Evolutionary conservation across 2,797 vertebrate species (phyloP).

Genomic region (Valencia hispanica): DNA sequence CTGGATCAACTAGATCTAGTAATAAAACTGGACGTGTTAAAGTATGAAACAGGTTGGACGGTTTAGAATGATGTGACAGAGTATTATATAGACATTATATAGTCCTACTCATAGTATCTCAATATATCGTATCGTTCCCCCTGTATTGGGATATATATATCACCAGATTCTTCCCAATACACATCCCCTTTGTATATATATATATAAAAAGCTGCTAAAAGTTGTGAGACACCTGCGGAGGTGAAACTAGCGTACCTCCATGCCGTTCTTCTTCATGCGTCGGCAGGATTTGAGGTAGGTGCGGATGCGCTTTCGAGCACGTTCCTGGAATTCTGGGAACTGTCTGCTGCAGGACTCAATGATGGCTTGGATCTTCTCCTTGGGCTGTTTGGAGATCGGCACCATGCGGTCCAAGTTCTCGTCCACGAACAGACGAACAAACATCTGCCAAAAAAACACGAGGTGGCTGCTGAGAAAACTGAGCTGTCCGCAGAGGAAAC

Average conservation of each 20-base stretch:
- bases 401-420: conserved; percentile 99
- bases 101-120: too few relatives aligned
- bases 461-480: neutral
- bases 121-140: too few relatives aligned
- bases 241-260: conserved; percentile 84
- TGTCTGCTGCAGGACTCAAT: conserved; percentile 97
- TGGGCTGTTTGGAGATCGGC: conserved; percentile 98
- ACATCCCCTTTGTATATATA: too few relatives aligned
- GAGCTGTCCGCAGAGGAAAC: neutral
- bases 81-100: too few relatives aligned
- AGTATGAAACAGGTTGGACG: too few relatives aligned
- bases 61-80: too few relatives aligned
- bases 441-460: conserved; percentile 52
- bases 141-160: too few relatives aligned
- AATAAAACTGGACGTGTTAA: too few relatives aligned
- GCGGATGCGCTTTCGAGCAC: conserved; percentile 95
- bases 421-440: conserved; percentile 92
- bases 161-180: too few relatives aligned
- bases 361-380: conserved; percentile 99
- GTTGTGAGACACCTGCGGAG: too few relatives aligned
- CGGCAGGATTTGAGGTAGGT: conserved; percentile 99
- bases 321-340: conserved; percentile 97
- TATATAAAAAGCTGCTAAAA: too few relatives aligned
- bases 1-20: too few relatives aligned
- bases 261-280: conserved; percentile 97